These are phyloP conservation scores for Gymnorhina tibicen DNA, from an alignment of 2,113 vertebrate species.

Conservation along the genomic window DNA sequence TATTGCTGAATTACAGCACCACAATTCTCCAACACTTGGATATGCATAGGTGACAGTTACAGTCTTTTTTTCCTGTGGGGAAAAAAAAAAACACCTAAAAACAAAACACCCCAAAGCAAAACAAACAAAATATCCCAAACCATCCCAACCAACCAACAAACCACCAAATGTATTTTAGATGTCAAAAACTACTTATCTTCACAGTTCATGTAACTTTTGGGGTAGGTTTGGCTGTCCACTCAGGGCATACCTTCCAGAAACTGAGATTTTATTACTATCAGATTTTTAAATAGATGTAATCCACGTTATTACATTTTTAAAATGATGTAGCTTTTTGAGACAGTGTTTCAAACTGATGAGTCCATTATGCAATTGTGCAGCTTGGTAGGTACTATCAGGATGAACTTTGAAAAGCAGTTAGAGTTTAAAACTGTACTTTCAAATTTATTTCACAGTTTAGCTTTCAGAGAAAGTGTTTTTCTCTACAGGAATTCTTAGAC, in stretches of 20 bases:
- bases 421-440: conserved; percentile 65
- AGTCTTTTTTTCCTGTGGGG: background rate
- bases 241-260: background rate
- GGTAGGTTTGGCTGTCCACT: background rate
- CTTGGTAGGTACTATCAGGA: conserved; percentile 9
- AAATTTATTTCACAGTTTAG: conserved; percentile 59
- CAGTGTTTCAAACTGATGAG: background rate
- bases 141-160: background rate
- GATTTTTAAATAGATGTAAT: conserved; percentile 4
- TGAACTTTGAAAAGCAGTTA: conserved; percentile 14
- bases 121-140: background rate
- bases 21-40: background rate
- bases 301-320: conserved; percentile 19
- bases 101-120: background rate
- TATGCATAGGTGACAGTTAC: background rate
- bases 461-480: conserved; percentile 55
- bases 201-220: background rate
- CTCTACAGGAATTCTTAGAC: conserved; percentile 39
- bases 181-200: background rate
- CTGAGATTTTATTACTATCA: conserved; percentile 10
- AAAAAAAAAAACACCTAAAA: background rate
- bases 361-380: background rate
- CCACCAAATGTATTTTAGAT: background rate
- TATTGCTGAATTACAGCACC: background rate
- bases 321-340: background rate